phyloP scores from a whole-genome alignment of 2,888 invertebrate genomes.

The Dusona sp. region DNA sequence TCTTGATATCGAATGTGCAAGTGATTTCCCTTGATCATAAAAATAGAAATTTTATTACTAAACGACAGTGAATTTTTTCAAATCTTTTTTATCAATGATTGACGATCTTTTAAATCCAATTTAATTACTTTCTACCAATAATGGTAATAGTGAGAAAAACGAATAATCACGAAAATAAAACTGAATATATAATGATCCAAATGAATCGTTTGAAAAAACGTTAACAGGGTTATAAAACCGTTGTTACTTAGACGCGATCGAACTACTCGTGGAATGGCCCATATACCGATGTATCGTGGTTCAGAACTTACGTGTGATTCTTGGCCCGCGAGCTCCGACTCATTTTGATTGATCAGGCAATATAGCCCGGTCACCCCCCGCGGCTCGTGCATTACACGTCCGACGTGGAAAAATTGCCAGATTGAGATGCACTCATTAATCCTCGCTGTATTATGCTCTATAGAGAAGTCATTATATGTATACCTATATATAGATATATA shows the following conservation, averaged over 20 bases:
- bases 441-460: constrained; percentile 69
- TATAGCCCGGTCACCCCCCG: constrained; percentile 83
- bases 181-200: neutral
- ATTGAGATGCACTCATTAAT: constrained; percentile 85
- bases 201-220: neutral
- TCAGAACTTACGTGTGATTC: constrained; percentile 36
- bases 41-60: neutral
- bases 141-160: neutral
- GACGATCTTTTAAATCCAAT: too few relatives aligned
- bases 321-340: constrained; percentile 69
- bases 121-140: neutral
- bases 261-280: constrained; percentile 5
- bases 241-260: neutral
- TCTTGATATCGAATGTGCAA: neutral
- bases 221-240: neutral
- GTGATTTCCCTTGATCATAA: neutral
- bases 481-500: neutral
- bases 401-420: constrained; percentile 83
- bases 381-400: constrained; percentile 82
- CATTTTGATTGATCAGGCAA: constrained; percentile 84
- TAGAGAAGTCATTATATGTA: neutral
- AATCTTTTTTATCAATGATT: neutral
- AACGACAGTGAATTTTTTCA: neutral
- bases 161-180: neutral
- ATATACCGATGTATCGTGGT: neutral